Base-by-base conservation (phyloP, 2,797 vertebrate species). In the Enteromius paludinosus region DNA sequence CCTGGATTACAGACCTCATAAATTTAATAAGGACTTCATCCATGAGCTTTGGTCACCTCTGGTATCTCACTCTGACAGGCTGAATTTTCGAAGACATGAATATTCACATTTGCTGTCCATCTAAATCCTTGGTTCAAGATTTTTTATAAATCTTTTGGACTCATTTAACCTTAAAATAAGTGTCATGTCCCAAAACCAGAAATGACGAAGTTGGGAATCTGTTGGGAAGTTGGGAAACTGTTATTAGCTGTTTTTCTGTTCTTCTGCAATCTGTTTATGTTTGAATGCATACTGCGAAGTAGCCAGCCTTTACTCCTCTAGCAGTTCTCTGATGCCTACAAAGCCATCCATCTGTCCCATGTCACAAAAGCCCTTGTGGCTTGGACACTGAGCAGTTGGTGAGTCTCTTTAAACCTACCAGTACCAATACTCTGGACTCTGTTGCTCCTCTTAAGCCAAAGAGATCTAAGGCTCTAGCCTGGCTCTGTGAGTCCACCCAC, bases 341-440 rank as follows among this genome's bases (percentile, higher is more conserved):
- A 49, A 78, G 65, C n/a, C 14, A 38, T 5, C 66, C 78, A 70
- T 70, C 78, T 61, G 78, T 79, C 49, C 65, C 25, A n/a, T 59
- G 23, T 56, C 38, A 45, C 5, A 25, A 41, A 70, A 59, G 30
- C 49, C 38, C 52, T 18, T 70, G 38, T 45, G 49, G 25, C 41
- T 70, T 70, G 25, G 65, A 17, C 33, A 69, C 47, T 69, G 49
- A 79, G 66, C 35, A 70, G 35, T 70, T 61, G 78, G 52, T 70
- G 35, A 70, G 52, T 33, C 25, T 70, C 2, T 79, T 79, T 30
- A 79, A 59, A 35, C 52, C 49, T 56, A 38, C n/a, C 56, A n/a
- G 3, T 70, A 61, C 54, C 25, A 79, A 59, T 61, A 45, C 18
- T 45, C 25, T 43, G 15, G 35, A 79, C 15, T 15, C 7, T 23